These are phyloP conservation scores for Pseudorhombus dupliciocellatus DNA, from an alignment of 2,113 vertebrate species.

Conservation along the genomic window DNA sequence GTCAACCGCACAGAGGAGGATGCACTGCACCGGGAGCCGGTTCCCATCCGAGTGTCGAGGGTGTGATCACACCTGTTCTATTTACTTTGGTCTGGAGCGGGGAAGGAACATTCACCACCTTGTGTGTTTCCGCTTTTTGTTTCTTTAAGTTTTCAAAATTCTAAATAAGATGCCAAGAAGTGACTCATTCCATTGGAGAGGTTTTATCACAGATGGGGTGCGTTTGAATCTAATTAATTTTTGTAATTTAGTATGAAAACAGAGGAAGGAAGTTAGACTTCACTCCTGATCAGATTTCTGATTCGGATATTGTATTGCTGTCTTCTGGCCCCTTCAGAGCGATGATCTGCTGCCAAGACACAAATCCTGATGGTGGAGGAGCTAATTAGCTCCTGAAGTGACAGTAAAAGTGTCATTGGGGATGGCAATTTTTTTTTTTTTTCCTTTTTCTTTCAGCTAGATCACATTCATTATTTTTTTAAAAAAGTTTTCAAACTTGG, in stretches of 20 bases:
- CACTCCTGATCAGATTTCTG: conserved; percentile 27
- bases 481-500: not conserved
- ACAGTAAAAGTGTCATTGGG: conserved; percentile 10
- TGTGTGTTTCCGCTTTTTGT: not conserved
- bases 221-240: conserved; percentile 35
- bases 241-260: conserved; percentile 22
- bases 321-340: conserved; percentile 22
- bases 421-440: conserved; percentile 1
- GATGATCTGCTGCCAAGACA: conserved; percentile 34
- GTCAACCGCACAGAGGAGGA: conserved; percentile 69
- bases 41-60: conserved; percentile 18
- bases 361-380: conserved; percentile 22
- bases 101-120: conserved; percentile 6
- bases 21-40: conserved; percentile 22
- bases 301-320: conserved; percentile 17
- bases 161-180: conserved; percentile 6
- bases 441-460: not conserved
- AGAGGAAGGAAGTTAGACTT: not conserved
- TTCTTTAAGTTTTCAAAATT: conserved; percentile 6
- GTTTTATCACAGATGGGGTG: conserved; percentile 52
- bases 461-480: not conserved
- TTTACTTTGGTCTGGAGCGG: conserved; percentile 23
- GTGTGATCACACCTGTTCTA: conserved; percentile 47
- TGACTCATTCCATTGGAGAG: conserved; percentile 12
- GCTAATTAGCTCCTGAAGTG: conserved; percentile 38